Percentiles rank a stretch among this genome's conserved stretches.
Evolutionary conservation across 2,888 invertebrate genomes (phyloP).

Genomic region (Cerastoderma edule): DNA sequence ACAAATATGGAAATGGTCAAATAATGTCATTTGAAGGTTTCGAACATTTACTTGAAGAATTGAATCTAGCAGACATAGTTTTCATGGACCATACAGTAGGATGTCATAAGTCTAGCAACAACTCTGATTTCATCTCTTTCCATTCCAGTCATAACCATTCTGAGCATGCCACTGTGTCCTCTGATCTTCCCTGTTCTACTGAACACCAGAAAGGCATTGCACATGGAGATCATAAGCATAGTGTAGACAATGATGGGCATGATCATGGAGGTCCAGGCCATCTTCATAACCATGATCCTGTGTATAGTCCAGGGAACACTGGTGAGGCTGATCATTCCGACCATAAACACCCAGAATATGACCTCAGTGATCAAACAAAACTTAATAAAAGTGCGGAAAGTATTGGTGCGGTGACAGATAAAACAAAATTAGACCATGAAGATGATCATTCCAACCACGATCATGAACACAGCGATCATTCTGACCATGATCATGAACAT

Average conservation of each 20-base stretch:
- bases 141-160: conserved; percentile 44
- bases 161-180: neutral
- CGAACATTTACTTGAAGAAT: conserved; percentile 61
- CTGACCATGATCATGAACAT: conserved; percentile 14
- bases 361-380: neutral
- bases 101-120: conserved; percentile 37
- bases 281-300: conserved; percentile 9
- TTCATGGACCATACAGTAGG: conserved; percentile 34
- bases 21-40: conserved; percentile 62
- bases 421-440: too few relatives aligned
- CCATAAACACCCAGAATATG: conserved; percentile 16
- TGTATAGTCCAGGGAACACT: neutral
- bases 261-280: neutral
- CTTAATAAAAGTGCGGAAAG: too few relatives aligned
- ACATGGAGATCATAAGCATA: conserved; percentile 19
- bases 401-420: too few relatives aligned
- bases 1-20: conserved; percentile 61
- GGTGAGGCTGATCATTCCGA: conserved; percentile 24
- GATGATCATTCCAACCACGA: conserved; percentile 11
- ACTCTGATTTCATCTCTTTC: conserved; percentile 27
- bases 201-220: neutral
- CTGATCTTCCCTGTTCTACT: neutral
- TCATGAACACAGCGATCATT: conserved; percentile 10
- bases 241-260: neutral
- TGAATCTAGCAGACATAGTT: conserved; percentile 54